phyloP scores from a whole-genome alignment of 2,797 vertebrate genomes.

The Phalanger gymnotis region DNA sequence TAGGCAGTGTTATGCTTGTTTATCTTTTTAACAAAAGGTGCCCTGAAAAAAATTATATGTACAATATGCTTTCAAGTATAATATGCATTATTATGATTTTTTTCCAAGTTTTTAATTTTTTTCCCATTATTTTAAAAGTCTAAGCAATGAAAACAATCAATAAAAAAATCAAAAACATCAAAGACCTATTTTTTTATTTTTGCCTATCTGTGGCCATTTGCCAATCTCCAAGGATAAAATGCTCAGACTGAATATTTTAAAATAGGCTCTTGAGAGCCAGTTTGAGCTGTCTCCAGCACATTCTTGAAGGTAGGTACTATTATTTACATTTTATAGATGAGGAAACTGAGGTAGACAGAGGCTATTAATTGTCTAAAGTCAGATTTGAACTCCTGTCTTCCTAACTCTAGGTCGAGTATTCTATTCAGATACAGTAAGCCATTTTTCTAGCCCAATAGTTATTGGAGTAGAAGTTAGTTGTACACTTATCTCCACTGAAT shows the following conservation, averaged over 20 bases:
- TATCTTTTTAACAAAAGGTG: too few species aligned
- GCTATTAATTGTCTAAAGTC: neutral
- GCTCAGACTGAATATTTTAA: neutral
- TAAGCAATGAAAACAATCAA: neutral
- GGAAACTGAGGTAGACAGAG: neutral
- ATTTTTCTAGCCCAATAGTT: constrained; percentile 45
- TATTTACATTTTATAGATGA: neutral
- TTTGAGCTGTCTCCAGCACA: too few species aligned
- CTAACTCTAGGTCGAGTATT: neutral
- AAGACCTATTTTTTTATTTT: too few species aligned
- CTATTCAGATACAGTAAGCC: neutral
- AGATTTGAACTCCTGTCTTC: neutral
- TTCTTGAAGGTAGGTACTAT: too few species aligned
- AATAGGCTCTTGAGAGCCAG: neutral
- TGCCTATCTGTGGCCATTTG: too few species aligned
- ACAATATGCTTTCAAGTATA: neutral
- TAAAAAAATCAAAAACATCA: neutral
- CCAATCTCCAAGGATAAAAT: neutral
- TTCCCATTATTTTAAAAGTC: neutral
- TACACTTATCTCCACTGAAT: constrained; percentile 13
- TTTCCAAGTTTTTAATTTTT: too few species aligned
- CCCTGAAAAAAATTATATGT: too few species aligned
- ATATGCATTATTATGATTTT: neutral
- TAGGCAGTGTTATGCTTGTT: too few species aligned
- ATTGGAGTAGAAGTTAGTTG: constrained; percentile 10